Conservation (phyloP, 2,113 vertebrate genomes). For the Sprattus sprattus region DNA sequence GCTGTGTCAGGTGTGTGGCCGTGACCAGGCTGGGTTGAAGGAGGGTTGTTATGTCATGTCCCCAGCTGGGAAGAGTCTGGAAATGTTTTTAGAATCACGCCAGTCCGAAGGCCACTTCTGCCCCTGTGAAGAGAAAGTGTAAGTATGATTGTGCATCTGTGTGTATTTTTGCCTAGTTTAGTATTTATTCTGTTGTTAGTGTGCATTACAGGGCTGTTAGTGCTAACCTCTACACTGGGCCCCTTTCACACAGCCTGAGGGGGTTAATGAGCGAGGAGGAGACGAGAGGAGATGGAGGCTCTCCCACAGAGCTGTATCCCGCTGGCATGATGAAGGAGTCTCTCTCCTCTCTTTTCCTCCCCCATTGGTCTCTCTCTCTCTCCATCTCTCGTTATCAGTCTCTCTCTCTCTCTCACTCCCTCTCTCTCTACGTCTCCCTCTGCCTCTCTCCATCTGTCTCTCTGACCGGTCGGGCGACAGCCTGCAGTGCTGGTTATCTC, state of each 20-base stretch:
- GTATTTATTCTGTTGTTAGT: neutral
- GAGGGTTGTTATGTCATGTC: neutral
- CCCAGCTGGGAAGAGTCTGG: neutral
- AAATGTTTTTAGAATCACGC: neutral
- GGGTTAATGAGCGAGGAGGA: neutral
- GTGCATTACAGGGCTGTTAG: neutral
- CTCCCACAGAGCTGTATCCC: neutral
- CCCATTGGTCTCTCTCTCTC: neutral
- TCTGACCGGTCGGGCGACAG: neutral
- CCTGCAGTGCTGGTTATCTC: neutral
- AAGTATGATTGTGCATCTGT: neutral
- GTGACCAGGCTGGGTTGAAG: neutral
- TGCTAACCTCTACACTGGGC: neutral
- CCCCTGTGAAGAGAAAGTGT: neutral
- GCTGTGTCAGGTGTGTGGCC: slow-evolving; percentile 23
- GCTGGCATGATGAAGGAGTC: neutral
- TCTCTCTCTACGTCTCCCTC: neutral
- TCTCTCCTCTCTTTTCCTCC: neutral
- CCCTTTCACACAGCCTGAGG: neutral
- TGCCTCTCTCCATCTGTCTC: neutral
- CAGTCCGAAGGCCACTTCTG: neutral
- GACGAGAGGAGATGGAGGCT: neutral
- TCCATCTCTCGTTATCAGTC: neutral
- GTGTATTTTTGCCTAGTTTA: neutral
- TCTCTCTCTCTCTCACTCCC: neutral